phyloP scores from a whole-genome alignment of 2,797 vertebrate species.

The Spheniscus humboldti region DNA sequence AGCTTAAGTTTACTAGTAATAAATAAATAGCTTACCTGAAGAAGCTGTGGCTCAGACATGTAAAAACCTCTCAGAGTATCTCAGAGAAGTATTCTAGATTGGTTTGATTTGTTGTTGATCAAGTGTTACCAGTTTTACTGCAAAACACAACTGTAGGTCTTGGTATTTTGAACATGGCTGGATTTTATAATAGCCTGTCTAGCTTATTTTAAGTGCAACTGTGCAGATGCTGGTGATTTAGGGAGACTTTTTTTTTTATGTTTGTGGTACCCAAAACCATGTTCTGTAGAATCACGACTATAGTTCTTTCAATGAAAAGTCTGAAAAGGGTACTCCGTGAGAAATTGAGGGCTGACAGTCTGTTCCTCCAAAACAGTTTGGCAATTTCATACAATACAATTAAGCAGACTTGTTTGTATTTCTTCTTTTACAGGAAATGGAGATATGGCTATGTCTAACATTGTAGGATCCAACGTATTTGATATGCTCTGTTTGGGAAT shows the following conservation, averaged over 20 bases:
- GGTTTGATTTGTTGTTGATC: neutral
- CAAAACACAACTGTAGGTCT: neutral
- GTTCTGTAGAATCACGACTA: neutral
- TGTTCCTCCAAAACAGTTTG: conserved; percentile 43
- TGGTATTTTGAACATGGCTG: neutral
- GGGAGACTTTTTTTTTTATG: neutral
- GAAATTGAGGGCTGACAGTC: neutral
- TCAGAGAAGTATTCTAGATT: neutral
- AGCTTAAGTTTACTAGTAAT: neutral
- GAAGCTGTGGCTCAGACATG: conserved; percentile 21
- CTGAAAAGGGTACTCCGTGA: neutral
- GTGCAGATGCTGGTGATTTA: conserved; percentile 44
- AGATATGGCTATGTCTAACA: conserved; percentile 99
- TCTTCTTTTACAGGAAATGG: conserved; percentile 84
- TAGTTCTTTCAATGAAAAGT: neutral
- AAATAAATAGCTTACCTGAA: conserved; percentile 45
- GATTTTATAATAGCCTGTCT: neutral
- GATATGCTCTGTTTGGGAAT: conserved; percentile 95
- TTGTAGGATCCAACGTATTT: conserved; percentile 96
- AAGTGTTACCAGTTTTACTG: neutral
- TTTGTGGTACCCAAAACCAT: neutral
- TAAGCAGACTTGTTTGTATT: neutral
- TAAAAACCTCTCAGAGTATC: neutral
- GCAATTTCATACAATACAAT: neutral
- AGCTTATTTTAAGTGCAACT: conserved; percentile 22